Evolutionary conservation across 2,888 invertebrate genomes (phyloP), one percentile per base, ranked within the genome.

Genomic region (Petrophora chlorosata): DNA sequence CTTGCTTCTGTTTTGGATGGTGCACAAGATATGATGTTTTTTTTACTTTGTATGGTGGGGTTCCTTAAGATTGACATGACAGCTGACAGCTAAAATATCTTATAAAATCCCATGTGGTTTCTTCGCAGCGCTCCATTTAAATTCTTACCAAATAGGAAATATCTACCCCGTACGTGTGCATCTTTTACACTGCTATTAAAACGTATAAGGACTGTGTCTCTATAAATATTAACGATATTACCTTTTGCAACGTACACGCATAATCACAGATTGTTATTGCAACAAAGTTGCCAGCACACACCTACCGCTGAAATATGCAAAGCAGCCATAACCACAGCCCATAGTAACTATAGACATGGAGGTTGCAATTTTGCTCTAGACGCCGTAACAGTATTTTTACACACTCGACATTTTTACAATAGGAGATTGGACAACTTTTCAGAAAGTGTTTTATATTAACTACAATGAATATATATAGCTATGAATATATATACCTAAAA

Each of bases 1-100:
- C 67, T 79, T 70, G 67, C 57, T 64, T 54, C 65, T 60, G 67
- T 49, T 67, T 68, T 70, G 64, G 67, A 63, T 48, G 58, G 49
- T 61, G 60, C 54, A 49, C 61, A 61, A 55, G 53, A 56, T 61
- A 58, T 40, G 45, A 23, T 43, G 23, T 38, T 42, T 41, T 46
- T 35, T 38, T 12, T 22, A 22, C 15, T 22, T 17, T 14, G 25
- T 39, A 8, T 10, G 14, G 16, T 28, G 29, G 51, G 45, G 38
- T 38, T 46, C 41, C 35, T 16, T 36, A 4, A 14, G 8, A 12
- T 39, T 49, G 41, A 34, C 7, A 23, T n/a, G n/a, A n/a, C n/a
- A n/a, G n/a, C n/a, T n/a, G n/a, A n/a, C n/a, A n/a, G n/a, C n/a
- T n/a, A n/a, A n/a, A n/a, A n/a, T n/a, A n/a, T n/a, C n/a, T n/a